A percentile compares a stretch with the other conserved stretches of the same genome.
Conservation (phyloP, 2,888 invertebrate species). For the Mesodorylaimus sp. region DNA sequence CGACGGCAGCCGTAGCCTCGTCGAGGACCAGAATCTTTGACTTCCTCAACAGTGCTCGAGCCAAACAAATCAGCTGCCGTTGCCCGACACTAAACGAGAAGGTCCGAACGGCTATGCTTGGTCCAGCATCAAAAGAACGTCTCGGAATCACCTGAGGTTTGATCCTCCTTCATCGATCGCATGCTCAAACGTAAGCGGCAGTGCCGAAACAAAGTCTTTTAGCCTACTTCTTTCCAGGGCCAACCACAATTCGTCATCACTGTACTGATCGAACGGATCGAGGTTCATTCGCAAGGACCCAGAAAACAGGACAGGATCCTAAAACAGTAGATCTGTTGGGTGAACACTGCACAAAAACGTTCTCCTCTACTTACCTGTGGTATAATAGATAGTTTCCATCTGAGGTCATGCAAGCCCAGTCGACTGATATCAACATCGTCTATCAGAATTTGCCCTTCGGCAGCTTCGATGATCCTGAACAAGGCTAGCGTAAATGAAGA, state of each 20-base stretch:
- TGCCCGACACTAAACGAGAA: conserved; percentile 82
- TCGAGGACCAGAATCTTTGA: too few relatives aligned
- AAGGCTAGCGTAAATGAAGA: conserved; percentile 67
- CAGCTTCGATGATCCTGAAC: conserved; percentile 66
- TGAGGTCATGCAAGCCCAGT: conserved; percentile 63
- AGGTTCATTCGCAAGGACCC: conserved; percentile 70
- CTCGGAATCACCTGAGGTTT: conserved; percentile 47
- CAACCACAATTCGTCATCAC: conserved; percentile 63
- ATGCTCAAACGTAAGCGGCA: conserved; percentile 55
- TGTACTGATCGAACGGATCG: conserved; percentile 59
- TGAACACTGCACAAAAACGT: too few relatives aligned
- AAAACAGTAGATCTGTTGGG: too few relatives aligned
- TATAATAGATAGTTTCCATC: conserved; percentile 62
- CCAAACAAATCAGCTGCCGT: conserved; percentile 68
- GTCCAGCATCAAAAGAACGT: too few relatives aligned
- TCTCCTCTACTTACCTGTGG: too few relatives aligned
- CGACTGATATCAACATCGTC: conserved; percentile 59
- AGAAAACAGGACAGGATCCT: conserved; percentile 76
- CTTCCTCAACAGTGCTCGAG: too few relatives aligned
- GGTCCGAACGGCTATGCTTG: too few relatives aligned
- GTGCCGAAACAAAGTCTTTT: conserved; percentile 55
- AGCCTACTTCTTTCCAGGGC: conserved; percentile 70
- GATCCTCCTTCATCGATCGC: conserved; percentile 72
- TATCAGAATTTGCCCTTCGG: conserved; percentile 52
- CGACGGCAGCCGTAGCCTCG: conserved; percentile 15